phyloP scores from a whole-genome alignment of 2,888 invertebrate species.

The Sinhomidia bicolor region DNA sequence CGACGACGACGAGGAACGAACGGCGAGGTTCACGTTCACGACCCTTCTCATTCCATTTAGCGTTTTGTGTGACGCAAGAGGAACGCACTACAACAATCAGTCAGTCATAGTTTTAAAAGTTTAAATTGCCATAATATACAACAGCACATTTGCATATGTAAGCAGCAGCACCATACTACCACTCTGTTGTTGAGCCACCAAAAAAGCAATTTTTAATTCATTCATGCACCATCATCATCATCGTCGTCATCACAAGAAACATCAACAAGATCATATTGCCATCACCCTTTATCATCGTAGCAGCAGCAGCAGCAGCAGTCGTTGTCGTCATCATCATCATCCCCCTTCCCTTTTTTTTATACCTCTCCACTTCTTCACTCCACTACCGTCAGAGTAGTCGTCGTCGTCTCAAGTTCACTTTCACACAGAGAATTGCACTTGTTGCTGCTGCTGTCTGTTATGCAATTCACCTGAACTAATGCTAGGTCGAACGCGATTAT shows the following conservation, averaged over 20 bases:
- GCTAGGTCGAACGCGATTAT: background rate
- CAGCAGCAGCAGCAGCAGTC: too few relatives aligned
- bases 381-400: background rate
- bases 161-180: background rate
- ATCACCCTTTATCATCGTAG: slow-evolving; percentile 33
- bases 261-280: slow-evolving; percentile 39
- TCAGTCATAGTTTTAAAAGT: background rate
- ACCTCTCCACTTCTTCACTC: background rate
- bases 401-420: slow-evolving; percentile 58
- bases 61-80: slow-evolving; percentile 31
- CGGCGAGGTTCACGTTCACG: slow-evolving; percentile 50
- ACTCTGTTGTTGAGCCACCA: background rate
- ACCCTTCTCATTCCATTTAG: slow-evolving; percentile 14
- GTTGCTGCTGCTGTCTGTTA: slow-evolving; percentile 18
- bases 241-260: background rate
- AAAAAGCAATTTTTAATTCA: slow-evolving; percentile 53
- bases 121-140: background rate
- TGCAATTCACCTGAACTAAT: slow-evolving; percentile 21
- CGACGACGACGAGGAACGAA: background rate
- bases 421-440: slow-evolving; percentile 51
- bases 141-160: background rate
- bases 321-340: background rate
- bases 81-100: background rate
- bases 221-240: slow-evolving; percentile 45
- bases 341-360: background rate